Evolutionary conservation across 35 echinoderm and acorn worm species (phyloP), one percentile per base, ranked within the genome.

Genomic region (Stichopus chloronotus): DNA sequence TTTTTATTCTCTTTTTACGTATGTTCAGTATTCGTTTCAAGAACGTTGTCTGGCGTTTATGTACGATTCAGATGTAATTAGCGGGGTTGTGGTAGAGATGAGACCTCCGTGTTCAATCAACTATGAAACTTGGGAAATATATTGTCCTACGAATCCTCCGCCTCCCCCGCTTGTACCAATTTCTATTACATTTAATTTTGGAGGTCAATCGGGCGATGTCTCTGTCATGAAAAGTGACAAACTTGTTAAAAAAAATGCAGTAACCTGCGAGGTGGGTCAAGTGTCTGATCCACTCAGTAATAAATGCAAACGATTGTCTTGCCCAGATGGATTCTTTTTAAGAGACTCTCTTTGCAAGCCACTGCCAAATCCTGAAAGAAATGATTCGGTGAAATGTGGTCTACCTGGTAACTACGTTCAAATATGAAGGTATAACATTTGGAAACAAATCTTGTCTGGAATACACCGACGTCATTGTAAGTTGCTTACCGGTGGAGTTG

Each of bases 161-260:
- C 57, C 85, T 10, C 57, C 54, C 7, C 56, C 56, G 8, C 85
- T 87, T 17, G 55, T 87, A 43, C 85, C 85, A 12, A 87, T 87
- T 57, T 87, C 85, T 5, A 87, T 87, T 24, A 87, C 85, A 7
- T 87, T 87, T 87, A 57, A 87, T 87, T 87, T 87, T 57, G 85
- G 57, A 19, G 57, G 85, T 5, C 7, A 68, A 20, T 57, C 85
- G 59, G 85, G 85, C 20, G 57, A 58, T 23, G 53, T 87, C 5
- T 87, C 85, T 4, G 63, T 87, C 57, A 20, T n/a, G 25, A 87
- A 5, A 12, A 20, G 63, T 5, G 53, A 59, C n/a, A 10, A 59
- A 25, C n/a, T 13, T 12, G 23, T 25, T 19, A 16, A 87, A 61
- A 23, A 8, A 30, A 87, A 8, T 7, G 59, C 13, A 3, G 58